These are phyloP conservation scores for Stenopsyche tienmushanensis DNA, from an alignment of 1,140 invertebrate genomes.

Conservation along the genomic window DNA sequence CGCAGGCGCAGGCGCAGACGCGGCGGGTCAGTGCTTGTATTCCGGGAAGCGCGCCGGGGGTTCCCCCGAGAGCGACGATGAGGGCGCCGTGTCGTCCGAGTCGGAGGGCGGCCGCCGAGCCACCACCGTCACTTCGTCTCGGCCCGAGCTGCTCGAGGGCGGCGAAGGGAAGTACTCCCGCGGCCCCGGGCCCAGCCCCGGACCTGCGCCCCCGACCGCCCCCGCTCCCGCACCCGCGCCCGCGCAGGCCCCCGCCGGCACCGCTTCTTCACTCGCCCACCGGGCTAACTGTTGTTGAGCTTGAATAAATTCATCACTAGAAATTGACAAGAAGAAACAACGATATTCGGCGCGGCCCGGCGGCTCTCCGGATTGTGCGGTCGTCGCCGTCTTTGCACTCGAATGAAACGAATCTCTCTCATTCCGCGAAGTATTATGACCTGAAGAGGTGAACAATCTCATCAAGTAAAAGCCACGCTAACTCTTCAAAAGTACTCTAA, in stretches of 20 bases:
- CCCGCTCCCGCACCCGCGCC: constrained; percentile 57
- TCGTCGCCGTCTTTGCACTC: constrained; percentile 16
- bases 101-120: constrained; percentile 43
- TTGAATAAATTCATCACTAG: constrained; percentile 92
- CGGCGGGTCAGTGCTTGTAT: constrained; percentile 55
- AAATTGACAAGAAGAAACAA: constrained; percentile 72
- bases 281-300: constrained; percentile 89
- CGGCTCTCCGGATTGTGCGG: constrained; percentile 42
- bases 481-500: too few species aligned
- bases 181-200: constrained; percentile 40
- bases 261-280: constrained; percentile 85
- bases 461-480: too few species aligned
- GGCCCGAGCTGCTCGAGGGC: constrained; percentile 46
- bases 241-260: constrained; percentile 61
- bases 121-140: constrained; percentile 43
- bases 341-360: constrained; percentile 51
- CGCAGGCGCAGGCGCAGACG: constrained; percentile 41
- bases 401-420: constrained; percentile 9
- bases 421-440: background rate
- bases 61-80: constrained; percentile 45
- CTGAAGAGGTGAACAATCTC: too few species aligned
- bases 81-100: constrained; percentile 42
- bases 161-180: constrained; percentile 58
- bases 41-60: constrained; percentile 58
- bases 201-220: constrained; percentile 43